Evolutionary conservation across 2,888 invertebrate genomes (phyloP).

Genomic region (Acholoe squamosa): DNA sequence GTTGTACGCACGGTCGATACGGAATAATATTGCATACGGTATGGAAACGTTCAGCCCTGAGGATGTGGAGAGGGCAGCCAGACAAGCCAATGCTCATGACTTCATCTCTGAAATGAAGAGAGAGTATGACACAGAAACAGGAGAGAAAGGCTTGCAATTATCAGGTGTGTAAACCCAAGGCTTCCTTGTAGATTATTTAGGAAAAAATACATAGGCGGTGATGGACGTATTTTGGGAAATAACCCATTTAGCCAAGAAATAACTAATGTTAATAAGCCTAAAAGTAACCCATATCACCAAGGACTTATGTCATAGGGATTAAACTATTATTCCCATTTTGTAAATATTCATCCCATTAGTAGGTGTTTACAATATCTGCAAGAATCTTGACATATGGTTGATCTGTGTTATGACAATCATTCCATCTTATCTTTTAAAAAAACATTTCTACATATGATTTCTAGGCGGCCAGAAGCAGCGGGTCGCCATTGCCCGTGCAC

Average conservation of each 20-base stretch:
- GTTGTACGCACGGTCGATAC: constrained; percentile 82
- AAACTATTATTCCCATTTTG: no score
- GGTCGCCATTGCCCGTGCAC: constrained; percentile 84
- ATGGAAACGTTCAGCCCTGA: constrained; percentile 69
- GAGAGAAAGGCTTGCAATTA: constrained; percentile 83
- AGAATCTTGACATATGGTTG: no score
- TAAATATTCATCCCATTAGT: background rate
- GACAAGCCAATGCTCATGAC: constrained; percentile 83
- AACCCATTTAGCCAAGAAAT: background rate
- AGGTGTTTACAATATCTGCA: background rate
- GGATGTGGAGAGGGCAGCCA: constrained; percentile 78
- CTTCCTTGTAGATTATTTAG: background rate
- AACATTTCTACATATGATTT: background rate
- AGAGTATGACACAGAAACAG: constrained; percentile 83
- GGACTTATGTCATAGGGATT: no score
- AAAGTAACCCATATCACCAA: no score
- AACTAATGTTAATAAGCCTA: no score
- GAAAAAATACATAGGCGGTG: background rate
- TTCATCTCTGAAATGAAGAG: constrained; percentile 82
- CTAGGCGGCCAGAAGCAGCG: constrained; percentile 84
- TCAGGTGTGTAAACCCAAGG: constrained; percentile 78
- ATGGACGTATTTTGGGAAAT: background rate
- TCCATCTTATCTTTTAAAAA: background rate
- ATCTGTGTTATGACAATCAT: no score
- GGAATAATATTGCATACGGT: constrained; percentile 83